Conservation (phyloP, 2,888 invertebrate species). For the Parasteatoda lunata region DNA sequence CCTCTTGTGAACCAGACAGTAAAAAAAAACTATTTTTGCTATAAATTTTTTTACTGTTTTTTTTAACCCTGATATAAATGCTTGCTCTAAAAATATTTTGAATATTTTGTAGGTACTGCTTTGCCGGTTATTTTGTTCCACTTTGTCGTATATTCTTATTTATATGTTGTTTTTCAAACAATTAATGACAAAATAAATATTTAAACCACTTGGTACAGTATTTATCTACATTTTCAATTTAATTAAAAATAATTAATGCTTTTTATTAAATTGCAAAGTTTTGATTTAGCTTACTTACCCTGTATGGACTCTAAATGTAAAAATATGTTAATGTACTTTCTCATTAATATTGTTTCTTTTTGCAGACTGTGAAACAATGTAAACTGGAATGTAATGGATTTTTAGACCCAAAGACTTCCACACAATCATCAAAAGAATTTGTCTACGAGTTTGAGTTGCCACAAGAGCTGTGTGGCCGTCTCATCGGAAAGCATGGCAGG, state of each 20-base stretch:
- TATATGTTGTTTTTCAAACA: too few species aligned
- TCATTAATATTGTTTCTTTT: neutral
- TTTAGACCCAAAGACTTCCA: conserved; percentile 18
- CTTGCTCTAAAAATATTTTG: too few species aligned
- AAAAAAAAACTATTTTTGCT: too few species aligned
- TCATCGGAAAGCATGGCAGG: conserved; percentile 85
- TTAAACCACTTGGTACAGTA: too few species aligned
- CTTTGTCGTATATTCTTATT: too few species aligned
- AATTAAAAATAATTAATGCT: neutral
- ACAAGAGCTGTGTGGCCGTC: conserved; percentile 83
- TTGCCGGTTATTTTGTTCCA: too few species aligned
- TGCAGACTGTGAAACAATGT: conserved; percentile 10
- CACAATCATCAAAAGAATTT: conserved; percentile 1
- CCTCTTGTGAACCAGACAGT: too few species aligned
- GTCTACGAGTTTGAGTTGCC: conserved; percentile 75
- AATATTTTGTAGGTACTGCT: too few species aligned
- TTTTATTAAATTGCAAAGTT: neutral
- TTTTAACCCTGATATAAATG: too few species aligned
- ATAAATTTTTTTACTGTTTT: too few species aligned
- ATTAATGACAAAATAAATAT: too few species aligned
- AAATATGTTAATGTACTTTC: neutral
- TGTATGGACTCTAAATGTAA: neutral
- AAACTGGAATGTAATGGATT: conserved; percentile 5
- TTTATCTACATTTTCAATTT: neutral
- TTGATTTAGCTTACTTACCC: neutral